Percentiles rank a stretch among this genome's conserved stretches.
phyloP scores from a whole-genome alignment of 2,113 vertebrate genomes.

The Kobus ellipsiprymnus region DNA sequence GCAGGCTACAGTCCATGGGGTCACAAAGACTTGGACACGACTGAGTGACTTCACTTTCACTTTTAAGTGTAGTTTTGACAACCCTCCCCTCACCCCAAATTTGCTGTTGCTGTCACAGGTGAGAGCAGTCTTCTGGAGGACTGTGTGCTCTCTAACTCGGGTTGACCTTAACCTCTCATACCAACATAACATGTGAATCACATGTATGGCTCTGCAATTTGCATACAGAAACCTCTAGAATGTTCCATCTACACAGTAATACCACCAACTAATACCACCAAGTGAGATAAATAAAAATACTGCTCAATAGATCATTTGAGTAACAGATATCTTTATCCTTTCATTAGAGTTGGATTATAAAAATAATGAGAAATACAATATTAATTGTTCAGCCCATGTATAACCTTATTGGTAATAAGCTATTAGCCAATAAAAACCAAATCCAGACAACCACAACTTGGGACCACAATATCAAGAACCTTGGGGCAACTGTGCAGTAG shows the following conservation, averaged over 20 bases:
- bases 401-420: constrained; percentile 62
- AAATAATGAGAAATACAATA: constrained; percentile 54
- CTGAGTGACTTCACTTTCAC: no score
- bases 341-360: neutral
- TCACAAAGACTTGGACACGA: fast-evolving
- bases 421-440: constrained; percentile 65
- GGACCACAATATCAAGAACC: constrained; percentile 34
- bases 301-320: neutral
- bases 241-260: neutral
- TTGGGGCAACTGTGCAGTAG: neutral
- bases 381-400: constrained; percentile 55
- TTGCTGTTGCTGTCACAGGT: neutral
- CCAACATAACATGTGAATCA: neutral
- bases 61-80: neutral
- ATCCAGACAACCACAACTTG: constrained; percentile 53
- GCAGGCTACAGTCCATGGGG: no score
- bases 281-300: neutral
- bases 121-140: neutral
- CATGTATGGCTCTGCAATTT: neutral
- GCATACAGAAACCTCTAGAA: neutral
- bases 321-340: neutral
- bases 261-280: neutral
- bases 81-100: neutral
- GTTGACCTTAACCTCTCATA: neutral
- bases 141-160: neutral